Conservation (phyloP, 2,888 invertebrate genomes). For the Eudemis profundana region DNA sequence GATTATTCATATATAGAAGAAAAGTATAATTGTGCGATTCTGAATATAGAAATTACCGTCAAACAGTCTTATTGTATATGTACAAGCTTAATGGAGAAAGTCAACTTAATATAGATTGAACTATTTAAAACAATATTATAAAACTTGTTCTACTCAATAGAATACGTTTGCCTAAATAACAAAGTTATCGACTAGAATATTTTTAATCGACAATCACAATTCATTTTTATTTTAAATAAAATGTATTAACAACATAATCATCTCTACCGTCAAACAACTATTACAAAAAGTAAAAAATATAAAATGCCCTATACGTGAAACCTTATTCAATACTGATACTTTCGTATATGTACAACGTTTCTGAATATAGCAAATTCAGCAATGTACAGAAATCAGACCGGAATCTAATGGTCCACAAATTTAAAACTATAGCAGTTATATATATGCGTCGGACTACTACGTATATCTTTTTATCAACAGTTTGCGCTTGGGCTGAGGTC, state of each 20-base stretch:
- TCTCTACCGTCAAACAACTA: slow-evolving; percentile 48
- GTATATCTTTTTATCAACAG: slow-evolving; percentile 56
- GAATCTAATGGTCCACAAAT: slow-evolving; percentile 67
- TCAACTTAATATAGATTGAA: slow-evolving; percentile 34
- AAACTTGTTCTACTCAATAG: slow-evolving; percentile 27
- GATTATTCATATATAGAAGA: slow-evolving; percentile 62
- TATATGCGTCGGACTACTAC: slow-evolving; percentile 55
- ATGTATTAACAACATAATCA: slow-evolving; percentile 19
- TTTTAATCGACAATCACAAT: slow-evolving; percentile 26
- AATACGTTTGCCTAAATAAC: slow-evolving; percentile 33
- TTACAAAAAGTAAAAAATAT: slow-evolving; percentile 62
- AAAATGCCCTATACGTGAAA: slow-evolving; percentile 54
- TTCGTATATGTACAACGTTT: slow-evolving; percentile 32
- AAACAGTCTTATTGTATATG: slow-evolving; percentile 72
- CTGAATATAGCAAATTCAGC: slow-evolving; percentile 48
- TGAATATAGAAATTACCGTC: slow-evolving; percentile 63
- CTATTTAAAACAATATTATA: slow-evolving; percentile 27
- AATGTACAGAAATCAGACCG: slow-evolving; percentile 64
- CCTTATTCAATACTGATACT: slow-evolving; percentile 39
- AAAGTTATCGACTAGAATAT: slow-evolving; percentile 24
- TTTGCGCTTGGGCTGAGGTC: slow-evolving; percentile 56
- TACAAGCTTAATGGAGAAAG: slow-evolving; percentile 54
- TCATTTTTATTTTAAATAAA: slow-evolving; percentile 18
- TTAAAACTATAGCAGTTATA: slow-evolving; percentile 57
- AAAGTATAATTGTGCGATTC: slow-evolving; percentile 73